Conservation (phyloP, 2,113 vertebrate species). For the Azemiops feae region DNA sequence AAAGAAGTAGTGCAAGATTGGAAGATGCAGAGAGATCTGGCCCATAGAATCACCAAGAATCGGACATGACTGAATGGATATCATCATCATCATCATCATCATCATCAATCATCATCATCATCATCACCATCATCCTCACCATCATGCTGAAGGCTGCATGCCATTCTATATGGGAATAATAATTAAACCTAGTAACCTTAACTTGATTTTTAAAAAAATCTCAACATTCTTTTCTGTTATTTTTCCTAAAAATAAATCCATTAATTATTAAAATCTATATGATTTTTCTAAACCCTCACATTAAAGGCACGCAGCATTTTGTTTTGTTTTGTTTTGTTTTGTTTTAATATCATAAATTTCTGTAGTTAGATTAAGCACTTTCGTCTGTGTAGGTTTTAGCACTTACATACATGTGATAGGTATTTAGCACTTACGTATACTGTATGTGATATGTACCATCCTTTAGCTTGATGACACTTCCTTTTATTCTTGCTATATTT, state of each 20-base stretch:
- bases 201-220: conserved; percentile 47
- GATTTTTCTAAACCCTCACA: background rate
- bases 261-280: background rate
- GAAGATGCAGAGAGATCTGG: background rate
- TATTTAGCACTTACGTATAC: background rate
- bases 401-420: background rate
- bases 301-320: background rate
- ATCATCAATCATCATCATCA: too few species aligned
- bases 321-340: too few species aligned
- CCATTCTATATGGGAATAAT: conserved; percentile 53
- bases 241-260: background rate
- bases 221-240: background rate
- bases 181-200: conserved; percentile 54
- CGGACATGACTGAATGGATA: background rate
- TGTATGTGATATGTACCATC: background rate
- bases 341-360: background rate
- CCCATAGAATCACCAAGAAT: background rate
- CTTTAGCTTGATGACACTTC: background rate
- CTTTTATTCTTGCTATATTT: background rate
- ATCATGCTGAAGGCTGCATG: conserved; percentile 44
- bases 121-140: too few species aligned
- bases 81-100: too few species aligned
- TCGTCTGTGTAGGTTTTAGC: background rate
- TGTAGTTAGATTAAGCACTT: background rate
- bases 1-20: background rate